phyloP scores from a whole-genome alignment of 2,888 invertebrate genomes.

The Leptinotarsa haldemani region DNA sequence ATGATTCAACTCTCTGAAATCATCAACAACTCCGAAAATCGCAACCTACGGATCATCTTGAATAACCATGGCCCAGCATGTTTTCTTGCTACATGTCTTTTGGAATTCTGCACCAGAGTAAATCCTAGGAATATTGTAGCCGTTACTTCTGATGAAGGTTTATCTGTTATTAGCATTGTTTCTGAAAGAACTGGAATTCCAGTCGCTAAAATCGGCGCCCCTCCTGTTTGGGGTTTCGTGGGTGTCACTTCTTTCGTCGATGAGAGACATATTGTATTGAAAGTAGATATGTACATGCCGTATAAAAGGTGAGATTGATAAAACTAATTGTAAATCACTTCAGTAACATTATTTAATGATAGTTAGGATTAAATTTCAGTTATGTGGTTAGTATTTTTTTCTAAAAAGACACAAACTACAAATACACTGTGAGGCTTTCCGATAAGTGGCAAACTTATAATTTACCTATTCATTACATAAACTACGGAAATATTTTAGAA shows the following conservation, averaged over 20 bases:
- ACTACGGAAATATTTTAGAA: too few relatives aligned
- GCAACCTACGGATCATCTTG: conserved; percentile 68
- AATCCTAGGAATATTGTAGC: conserved; percentile 69
- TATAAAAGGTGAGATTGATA: conserved; percentile 55
- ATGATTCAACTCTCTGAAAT: conserved; percentile 66
- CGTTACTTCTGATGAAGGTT: conserved; percentile 70
- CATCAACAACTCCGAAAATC: conserved; percentile 68
- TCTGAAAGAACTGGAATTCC: conserved; percentile 67
- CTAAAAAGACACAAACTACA: too few relatives aligned
- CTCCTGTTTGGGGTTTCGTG: conserved; percentile 75
- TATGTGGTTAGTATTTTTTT: too few relatives aligned
- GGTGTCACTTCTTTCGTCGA: conserved; percentile 71
- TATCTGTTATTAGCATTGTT: conserved; percentile 62
- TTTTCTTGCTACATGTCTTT: conserved; percentile 70
- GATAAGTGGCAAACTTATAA: too few relatives aligned
- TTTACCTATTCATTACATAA: too few relatives aligned
- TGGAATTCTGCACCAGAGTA: conserved; percentile 63
- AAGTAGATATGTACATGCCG: conserved; percentile 68
- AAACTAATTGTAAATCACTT: too few relatives aligned
- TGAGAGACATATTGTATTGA: conserved; percentile 68
- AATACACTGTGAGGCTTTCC: too few relatives aligned
- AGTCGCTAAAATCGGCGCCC: conserved; percentile 68
- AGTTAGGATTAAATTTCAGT: too few relatives aligned
- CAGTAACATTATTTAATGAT: too few relatives aligned
- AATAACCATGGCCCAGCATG: conserved; percentile 70